Base-by-base conservation (phyloP, 2,888 invertebrate genomes). In the Temnothorax unifasciatus region DNA sequence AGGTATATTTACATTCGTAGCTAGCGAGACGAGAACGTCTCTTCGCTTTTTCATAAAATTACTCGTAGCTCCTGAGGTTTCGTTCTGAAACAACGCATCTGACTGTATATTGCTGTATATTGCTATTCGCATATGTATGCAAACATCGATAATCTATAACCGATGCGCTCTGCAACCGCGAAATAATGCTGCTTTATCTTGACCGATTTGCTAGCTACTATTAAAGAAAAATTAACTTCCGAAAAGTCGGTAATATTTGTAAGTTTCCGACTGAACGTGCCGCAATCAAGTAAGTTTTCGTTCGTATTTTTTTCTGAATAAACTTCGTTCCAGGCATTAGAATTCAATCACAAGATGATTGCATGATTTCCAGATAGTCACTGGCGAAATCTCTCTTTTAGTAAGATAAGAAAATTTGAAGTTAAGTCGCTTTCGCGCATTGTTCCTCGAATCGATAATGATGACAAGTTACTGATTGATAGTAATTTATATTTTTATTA, bases 231-330 rank as follows among this genome's bases (percentile, higher is more conserved):
- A 81, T 73, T 81, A 59, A 73, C 73, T 47, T 73, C 6, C 18
- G 59, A 18, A 38, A 73, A 25, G 59, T 71, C 54, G 5, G 44
- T 71, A 71, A 79, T 69, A 21, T 57, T 66, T 44, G 44, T 47
- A 47, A 79, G 44, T 81, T 81, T 5, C 5, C 34, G 18, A 57
- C 9, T 59, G 38, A 59, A 81, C 8, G 44, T 77, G 54, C 41
- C 54, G 29, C 73, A 81, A 73, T 81, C 74, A 81, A 73, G 13
- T 79, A 73, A 73, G 59, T 81, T 81, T 59, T 29, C 25, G 47
- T 73, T 73, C 59, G 13, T 59, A 47, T 71, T 73, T 81, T 75
- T 71, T 79, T 21, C 41, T 38, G 38, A 25, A 73, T 81, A 38
- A 73, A 73, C 71, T 71, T 71, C 4, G 25, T 18, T 25, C 38